phyloP scores from a whole-genome alignment of 2,797 vertebrate genomes.

The Leptatherina wallacei region DNA sequence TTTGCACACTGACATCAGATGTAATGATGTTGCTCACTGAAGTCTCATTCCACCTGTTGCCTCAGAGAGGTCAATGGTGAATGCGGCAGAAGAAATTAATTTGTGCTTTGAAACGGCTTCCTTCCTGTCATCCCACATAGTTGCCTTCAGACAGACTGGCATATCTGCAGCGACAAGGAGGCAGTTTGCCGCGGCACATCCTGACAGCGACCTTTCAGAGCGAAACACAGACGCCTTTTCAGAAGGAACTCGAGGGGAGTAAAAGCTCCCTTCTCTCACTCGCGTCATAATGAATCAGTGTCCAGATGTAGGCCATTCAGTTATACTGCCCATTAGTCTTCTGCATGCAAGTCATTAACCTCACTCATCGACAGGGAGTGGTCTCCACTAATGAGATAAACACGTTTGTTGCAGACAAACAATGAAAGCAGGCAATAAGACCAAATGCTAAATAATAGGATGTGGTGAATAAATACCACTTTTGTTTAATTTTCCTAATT shows the following conservation, averaged over 20 bases:
- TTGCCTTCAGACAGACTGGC: constrained; percentile 14
- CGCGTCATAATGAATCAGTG: constrained; percentile 56
- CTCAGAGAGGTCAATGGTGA: constrained; percentile 5
- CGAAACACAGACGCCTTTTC: constrained; percentile 27
- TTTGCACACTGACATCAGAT: constrained; percentile 4
- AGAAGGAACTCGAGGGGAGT: constrained; percentile 28
- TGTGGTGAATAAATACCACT: neutral
- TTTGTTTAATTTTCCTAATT: too few relatives aligned
- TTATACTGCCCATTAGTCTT: constrained; percentile 11
- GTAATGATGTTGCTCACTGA: neutral
- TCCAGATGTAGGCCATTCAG: constrained; percentile 42
- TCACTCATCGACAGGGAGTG: constrained; percentile 14
- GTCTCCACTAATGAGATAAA: neutral
- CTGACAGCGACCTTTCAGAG: constrained; percentile 63
- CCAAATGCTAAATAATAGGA: too few relatives aligned
- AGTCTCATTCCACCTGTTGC: constrained; percentile 48
- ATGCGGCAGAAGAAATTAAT: constrained; percentile 14
- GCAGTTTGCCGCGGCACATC: constrained; percentile 25
- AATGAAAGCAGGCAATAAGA: neutral
- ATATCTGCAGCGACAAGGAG: constrained; percentile 54
- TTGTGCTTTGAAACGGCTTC: constrained; percentile 32
- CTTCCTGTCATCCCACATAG: constrained; percentile 50
- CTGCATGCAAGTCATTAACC: constrained; percentile 28
- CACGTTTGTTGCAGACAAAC: neutral
- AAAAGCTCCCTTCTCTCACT: constrained; percentile 21